These are phyloP conservation scores for Caerostris extrusa DNA, from an alignment of 1,140 invertebrate genomes.

Conservation along the genomic window DNA sequence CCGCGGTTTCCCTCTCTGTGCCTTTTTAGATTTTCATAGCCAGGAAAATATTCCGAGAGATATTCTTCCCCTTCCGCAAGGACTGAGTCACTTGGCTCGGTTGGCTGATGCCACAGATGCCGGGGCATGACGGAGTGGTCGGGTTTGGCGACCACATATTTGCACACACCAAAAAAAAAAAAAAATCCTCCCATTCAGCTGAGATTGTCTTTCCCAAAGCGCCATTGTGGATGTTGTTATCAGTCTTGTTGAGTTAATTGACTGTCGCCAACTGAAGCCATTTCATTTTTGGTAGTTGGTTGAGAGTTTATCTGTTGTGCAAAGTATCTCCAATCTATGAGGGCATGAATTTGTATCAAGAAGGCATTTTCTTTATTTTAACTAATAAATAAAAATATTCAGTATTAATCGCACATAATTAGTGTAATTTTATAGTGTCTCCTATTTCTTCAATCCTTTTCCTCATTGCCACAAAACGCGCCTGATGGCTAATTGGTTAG, in stretches of 20 bases:
- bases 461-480: no score
- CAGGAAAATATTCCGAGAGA: neutral
- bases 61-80: neutral
- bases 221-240: neutral
- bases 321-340: no score
- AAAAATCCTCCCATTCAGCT: neutral
- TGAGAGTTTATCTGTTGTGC: neutral
- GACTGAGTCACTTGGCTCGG: conserved; percentile 26
- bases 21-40: conserved; percentile 74
- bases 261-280: neutral
- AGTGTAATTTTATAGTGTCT: no score
- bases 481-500: no score
- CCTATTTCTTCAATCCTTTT: no score
- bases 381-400: no score
- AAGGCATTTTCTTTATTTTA: no score
- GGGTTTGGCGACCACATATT: neutral
- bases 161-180: neutral
- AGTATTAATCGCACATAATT: no score
- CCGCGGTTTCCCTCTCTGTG: neutral
- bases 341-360: no score
- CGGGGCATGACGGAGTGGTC: conserved; percentile 31
- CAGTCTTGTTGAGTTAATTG: neutral
- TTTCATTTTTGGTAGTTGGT: neutral
- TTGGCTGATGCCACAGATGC: conserved; percentile 24
- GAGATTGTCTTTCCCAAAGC: neutral